Evolutionary conservation across 2,888 invertebrate species (phyloP).

Genomic region (Apotomis betuletana): DNA sequence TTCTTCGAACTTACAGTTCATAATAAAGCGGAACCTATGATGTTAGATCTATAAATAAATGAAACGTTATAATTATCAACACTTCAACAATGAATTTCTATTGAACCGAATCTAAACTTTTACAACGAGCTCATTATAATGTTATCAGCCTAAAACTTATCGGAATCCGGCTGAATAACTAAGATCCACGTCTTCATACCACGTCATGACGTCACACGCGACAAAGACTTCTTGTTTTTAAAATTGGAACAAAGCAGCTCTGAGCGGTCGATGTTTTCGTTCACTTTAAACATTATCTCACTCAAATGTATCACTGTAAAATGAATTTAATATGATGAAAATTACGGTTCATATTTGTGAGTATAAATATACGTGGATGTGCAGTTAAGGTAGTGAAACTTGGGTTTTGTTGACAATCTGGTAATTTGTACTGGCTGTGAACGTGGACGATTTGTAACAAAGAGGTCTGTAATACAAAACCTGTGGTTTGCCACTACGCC

Average conservation of each 20-base stretch:
- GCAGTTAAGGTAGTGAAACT: constrained; percentile 3
- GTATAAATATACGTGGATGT: neutral
- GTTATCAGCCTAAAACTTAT: constrained; percentile 27
- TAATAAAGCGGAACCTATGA: neutral
- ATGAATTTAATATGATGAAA: neutral
- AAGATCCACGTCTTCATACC: constrained; percentile 7
- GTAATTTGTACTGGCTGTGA: constrained; percentile 39
- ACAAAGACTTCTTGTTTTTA: constrained; percentile 40
- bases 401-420: constrained; percentile 40
- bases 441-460: constrained; percentile 35
- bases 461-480: constrained; percentile 34
- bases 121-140: constrained; percentile 25
- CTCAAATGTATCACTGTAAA: neutral
- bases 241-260: constrained; percentile 39
- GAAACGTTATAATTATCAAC: no score
- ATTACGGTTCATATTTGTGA: constrained; percentile 1
- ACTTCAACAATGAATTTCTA: neutral
- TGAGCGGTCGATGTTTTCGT: constrained; percentile 20
- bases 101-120: neutral
- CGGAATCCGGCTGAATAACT: constrained; percentile 8
- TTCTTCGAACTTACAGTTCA: neutral
- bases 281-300: constrained; percentile 8
- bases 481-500: constrained; percentile 31
- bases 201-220: constrained; percentile 26
- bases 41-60: no score